Evolutionary conservation across 2,797 vertebrate species (phyloP).

Genomic region (Alauda arvensis): DNA sequence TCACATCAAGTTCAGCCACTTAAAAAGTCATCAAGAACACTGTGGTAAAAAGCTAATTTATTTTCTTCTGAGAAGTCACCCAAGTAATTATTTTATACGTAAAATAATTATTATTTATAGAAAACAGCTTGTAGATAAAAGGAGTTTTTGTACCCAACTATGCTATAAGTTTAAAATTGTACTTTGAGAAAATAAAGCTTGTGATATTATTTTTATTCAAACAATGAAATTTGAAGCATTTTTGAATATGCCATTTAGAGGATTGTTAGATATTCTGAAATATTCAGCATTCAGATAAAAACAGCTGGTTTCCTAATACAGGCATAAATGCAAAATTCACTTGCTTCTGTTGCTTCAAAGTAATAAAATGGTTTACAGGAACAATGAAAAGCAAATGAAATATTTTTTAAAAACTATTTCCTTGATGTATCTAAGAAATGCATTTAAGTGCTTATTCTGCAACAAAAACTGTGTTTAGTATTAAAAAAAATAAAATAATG

Average conservation of each 20-base stretch:
- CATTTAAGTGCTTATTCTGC: constrained; percentile 24
- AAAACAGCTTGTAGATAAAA: background rate
- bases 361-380: background rate
- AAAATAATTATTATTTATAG: background rate
- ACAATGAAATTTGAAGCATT: background rate
- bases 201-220: background rate
- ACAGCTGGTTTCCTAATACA: background rate
- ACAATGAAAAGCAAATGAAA: background rate
- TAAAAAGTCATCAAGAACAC: background rate
- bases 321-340: background rate
- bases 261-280: background rate
- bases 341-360: background rate
- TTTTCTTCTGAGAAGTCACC: background rate
- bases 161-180: background rate
- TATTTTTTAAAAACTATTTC: background rate
- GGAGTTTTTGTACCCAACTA: background rate
- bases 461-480: constrained; percentile 36
- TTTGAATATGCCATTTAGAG: background rate
- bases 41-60: background rate
- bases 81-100: background rate
- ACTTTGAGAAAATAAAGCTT: background rate
- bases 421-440: constrained; percentile 13
- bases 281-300: background rate
- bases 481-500: background rate
- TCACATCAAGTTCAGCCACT: background rate